Evolutionary conservation across 2,113 vertebrate genomes (phyloP).

Genomic region (Campylomormyrus numenius): DNA sequence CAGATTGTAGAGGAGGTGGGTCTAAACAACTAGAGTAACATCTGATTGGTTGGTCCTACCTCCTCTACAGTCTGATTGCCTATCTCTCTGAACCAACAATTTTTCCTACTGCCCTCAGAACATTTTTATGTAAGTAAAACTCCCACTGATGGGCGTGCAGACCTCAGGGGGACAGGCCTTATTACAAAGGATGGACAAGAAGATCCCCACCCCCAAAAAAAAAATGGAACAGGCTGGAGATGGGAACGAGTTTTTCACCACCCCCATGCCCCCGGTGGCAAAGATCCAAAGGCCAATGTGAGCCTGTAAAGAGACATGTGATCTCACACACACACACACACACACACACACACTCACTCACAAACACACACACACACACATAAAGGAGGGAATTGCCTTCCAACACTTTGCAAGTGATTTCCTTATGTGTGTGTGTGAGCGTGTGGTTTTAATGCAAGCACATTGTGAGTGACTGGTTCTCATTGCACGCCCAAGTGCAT

Average conservation of each 20-base stretch:
- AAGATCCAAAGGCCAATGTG: neutral
- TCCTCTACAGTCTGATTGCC: too few relatives aligned
- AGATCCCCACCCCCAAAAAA: neutral
- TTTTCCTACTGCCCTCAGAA: too few relatives aligned
- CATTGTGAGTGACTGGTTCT: neutral
- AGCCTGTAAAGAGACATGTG: neutral
- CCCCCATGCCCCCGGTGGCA: neutral
- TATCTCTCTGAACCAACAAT: too few relatives aligned
- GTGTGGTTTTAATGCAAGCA: neutral
- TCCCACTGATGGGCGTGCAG: neutral
- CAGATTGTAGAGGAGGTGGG: too few relatives aligned
- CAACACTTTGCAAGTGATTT: slow-evolving; percentile 11
- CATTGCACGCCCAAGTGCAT: neutral
- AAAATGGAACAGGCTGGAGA: neutral
- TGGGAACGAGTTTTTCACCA: neutral
- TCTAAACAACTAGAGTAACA: too few relatives aligned
- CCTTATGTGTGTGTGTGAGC: neutral
- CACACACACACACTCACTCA: neutral
- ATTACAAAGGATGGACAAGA: neutral
- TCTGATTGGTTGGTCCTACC: too few relatives aligned
- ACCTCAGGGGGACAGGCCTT: neutral
- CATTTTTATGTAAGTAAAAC: too few relatives aligned
- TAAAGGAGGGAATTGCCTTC: neutral
- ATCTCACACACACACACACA: neutral
- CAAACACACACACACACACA: neutral